A percentile compares a stretch with the other conserved stretches of the same genome.
phyloP scores from a whole-genome alignment of 1,140 invertebrate species.

The Drosophila mojavensis region DNA sequence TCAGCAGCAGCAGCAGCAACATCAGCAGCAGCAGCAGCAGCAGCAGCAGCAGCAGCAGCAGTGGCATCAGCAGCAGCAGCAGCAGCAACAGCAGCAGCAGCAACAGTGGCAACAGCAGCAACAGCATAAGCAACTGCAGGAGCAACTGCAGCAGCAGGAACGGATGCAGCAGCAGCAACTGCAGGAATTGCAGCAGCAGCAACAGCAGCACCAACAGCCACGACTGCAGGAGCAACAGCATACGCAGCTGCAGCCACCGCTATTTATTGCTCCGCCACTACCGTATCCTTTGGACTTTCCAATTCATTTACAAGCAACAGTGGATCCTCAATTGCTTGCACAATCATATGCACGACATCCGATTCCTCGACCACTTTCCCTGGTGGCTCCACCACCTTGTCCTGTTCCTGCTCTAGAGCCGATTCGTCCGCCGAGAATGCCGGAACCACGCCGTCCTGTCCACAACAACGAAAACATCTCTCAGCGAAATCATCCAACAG shows the following conservation, averaged over 20 bases:
- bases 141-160: no score
- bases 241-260: conserved; percentile 86
- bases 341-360: not conserved
- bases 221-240: conserved; percentile 39
- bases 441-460: not conserved
- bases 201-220: conserved; percentile 11
- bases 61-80: conserved; percentile 7
- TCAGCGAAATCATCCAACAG: not conserved
- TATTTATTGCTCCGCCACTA: no score
- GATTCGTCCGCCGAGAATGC: no score
- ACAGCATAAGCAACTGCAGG: conserved; percentile 73
- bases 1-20: conserved; percentile 36
- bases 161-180: no score
- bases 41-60: no score
- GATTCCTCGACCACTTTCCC: not conserved
- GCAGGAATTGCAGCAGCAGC: not conserved
- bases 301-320: not conserved
- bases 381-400: not conserved
- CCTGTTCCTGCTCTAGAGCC: no score
- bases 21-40: no score
- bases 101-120: conserved; percentile 1
- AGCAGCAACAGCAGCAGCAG: not conserved
- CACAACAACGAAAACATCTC: not conserved
- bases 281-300: not conserved
- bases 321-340: not conserved